Evolutionary conservation across 2,113 vertebrate genomes (phyloP).

Genomic region (Hiodon alosoides): DNA sequence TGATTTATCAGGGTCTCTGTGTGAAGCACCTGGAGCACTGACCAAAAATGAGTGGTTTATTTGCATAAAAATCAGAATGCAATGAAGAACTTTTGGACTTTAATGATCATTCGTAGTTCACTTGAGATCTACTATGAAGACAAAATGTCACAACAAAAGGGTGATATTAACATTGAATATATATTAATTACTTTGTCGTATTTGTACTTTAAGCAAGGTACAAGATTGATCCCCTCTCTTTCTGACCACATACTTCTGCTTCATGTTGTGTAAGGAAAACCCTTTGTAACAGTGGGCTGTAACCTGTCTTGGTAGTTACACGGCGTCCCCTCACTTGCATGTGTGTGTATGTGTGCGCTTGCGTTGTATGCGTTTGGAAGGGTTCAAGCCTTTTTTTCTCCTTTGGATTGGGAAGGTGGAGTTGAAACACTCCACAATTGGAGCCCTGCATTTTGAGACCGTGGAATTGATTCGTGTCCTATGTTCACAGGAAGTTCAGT

Average conservation of each 20-base stretch:
- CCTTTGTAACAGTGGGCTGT: not conserved
- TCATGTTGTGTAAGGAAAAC: not conserved
- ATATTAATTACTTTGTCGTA: too few relatives aligned
- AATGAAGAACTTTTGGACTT: too few relatives aligned
- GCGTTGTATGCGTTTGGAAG: not conserved
- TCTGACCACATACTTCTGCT: not conserved
- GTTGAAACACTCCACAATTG: slow-evolving; percentile 13
- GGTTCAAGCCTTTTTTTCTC: not conserved
- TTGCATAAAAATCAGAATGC: too few relatives aligned
- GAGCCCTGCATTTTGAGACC: not conserved
- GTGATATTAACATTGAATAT: too few relatives aligned
- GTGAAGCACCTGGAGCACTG: too few relatives aligned
- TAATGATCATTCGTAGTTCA: too few relatives aligned
- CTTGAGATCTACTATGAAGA: too few relatives aligned
- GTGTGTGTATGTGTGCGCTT: not conserved
- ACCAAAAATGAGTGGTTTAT: too few relatives aligned
- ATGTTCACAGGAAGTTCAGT: slow-evolving; percentile 11
- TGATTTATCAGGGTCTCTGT: too few relatives aligned
- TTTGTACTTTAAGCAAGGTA: too few relatives aligned
- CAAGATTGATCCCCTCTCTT: not conserved
- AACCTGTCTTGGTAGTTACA: not conserved
- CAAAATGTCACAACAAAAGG: too few relatives aligned
- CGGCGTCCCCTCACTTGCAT: not conserved
- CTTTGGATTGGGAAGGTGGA: slow-evolving; percentile 3
- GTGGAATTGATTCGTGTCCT: slow-evolving; percentile 22